Percentiles rank a stretch among this genome's conserved stretches.
Conservation (phyloP, 2,888 invertebrate species). For the Drosophila tanythrix region DNA sequence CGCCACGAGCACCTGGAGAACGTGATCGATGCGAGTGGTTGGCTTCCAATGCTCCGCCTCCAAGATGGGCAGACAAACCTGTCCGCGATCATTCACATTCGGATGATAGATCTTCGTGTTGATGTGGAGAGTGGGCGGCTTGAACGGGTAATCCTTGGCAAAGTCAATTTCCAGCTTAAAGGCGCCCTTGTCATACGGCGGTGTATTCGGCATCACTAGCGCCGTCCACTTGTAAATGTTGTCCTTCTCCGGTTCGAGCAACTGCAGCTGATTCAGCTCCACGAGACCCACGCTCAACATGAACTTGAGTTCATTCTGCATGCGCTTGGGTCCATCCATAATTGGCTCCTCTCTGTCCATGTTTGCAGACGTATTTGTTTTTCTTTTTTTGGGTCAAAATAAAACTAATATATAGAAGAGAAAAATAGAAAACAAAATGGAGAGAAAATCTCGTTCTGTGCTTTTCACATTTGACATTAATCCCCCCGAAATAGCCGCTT, state of each 20-base stretch:
- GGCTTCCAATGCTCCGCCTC: conserved; percentile 99
- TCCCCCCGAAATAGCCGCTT: conserved; percentile 71
- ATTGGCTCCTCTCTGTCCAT: conserved; percentile 51
- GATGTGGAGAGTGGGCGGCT: conserved; percentile 98
- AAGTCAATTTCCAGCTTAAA: conserved; percentile 99
- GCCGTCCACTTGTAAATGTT: conserved; percentile 98
- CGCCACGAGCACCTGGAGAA: conserved; percentile 97
- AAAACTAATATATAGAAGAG: background rate
- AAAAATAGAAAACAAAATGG: conserved; percentile 16
- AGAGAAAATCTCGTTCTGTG: conserved; percentile 3
- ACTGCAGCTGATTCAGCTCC: conserved; percentile 92
- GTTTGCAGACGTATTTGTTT: background rate
- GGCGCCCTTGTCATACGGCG: conserved; percentile 99
- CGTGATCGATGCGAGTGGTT: conserved; percentile 99
- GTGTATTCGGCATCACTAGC: conserved; percentile 97
- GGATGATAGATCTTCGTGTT: conserved; percentile 99
- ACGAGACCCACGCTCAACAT: conserved; percentile 93
- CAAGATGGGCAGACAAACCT: conserved; percentile 98
- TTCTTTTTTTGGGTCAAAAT: background rate
- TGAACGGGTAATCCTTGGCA: conserved; percentile 99
- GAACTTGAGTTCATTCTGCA: conserved; percentile 93
- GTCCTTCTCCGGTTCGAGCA: conserved; percentile 96
- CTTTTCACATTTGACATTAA: conserved; percentile 77
- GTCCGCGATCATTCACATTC: conserved; percentile 99
- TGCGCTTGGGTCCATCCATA: conserved; percentile 80